These are phyloP conservation scores for Encarsia formosa DNA, from an alignment of 2,888 invertebrate genomes.

Conservation along the genomic window DNA sequence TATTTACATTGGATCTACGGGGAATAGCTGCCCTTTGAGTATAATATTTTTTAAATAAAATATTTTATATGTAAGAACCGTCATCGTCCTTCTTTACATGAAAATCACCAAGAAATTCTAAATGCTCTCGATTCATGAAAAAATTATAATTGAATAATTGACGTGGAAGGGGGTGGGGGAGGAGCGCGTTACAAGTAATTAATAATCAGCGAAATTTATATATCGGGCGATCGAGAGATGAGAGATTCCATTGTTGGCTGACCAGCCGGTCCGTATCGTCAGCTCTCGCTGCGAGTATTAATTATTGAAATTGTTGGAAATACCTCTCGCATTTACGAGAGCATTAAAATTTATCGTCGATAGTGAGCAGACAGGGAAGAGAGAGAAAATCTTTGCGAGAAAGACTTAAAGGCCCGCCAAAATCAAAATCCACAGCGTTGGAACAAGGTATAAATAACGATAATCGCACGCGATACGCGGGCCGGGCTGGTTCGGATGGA, in stretches of 20 bases:
- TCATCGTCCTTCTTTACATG: too few relatives aligned
- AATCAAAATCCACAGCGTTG: too few relatives aligned
- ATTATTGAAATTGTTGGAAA: slow-evolving; percentile 27
- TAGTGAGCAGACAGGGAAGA: slow-evolving; percentile 19
- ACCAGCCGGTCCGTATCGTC: neutral
- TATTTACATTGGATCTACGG: too few relatives aligned
- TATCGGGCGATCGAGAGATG: too few relatives aligned
- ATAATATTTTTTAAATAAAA: neutral
- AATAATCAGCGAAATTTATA: slow-evolving; percentile 26
- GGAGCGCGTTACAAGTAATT: slow-evolving; percentile 21
- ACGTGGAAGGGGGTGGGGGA: too few relatives aligned
- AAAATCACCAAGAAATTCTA: too few relatives aligned
- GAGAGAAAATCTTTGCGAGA: too few relatives aligned
- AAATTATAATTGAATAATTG: slow-evolving; percentile 20
- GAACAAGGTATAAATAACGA: slow-evolving; percentile 25
- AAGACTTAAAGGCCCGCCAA: neutral
- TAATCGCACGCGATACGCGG: slow-evolving; percentile 19
- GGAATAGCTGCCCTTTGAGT: too few relatives aligned
- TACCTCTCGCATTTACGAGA: slow-evolving; percentile 7
- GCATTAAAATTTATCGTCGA: slow-evolving; percentile 26
- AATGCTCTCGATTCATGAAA: too few relatives aligned
- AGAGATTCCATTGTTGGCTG: slow-evolving; percentile 19
- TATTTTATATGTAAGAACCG: too few relatives aligned
- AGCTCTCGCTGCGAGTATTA: slow-evolving; percentile 20
- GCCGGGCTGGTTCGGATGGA: too few relatives aligned